Evolutionary conservation across 2,113 vertebrate genomes (phyloP), one percentile per base, ranked within the genome.

Genomic region (Lutjanus erythropterus): DNA sequence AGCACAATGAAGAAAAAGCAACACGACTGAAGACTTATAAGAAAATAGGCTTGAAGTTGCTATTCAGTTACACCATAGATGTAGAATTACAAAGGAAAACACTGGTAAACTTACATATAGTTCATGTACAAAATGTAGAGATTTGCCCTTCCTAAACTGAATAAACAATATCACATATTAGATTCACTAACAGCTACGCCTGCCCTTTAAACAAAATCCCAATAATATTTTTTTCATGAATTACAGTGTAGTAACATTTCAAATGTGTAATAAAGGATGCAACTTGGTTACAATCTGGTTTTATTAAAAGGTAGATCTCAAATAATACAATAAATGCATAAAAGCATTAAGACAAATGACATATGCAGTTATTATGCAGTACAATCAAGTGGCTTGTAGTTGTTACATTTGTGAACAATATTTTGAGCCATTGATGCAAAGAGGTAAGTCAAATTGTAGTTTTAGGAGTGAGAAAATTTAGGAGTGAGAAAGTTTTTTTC

Each of bases 341-440:
- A 27, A 16, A 70, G 5, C 2, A 64, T 64, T 12, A 50, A 10
- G 35, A 70, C 2, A 71, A 35, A 66, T 29, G 0, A 64, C 47
- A 66, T 46, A n/a, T n/a, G n/a, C n/a, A n/a, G n/a, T n/a, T 5
- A 33, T 75, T 23, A 55, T 37, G 39, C 21, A 70, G 37, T 61
- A 52, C 56, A 19, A 23, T 46, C 27, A 47, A 52, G 18, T 70
- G 27, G 39, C 14, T 58, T 41, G 39, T n/a, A 46, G 14, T 53
- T 62, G 5, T 71, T 65, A 4, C 21, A 16, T 61, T 55, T 52
- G 10, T 25, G 29, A 41, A 61, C 29, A 18, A 16, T 35, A 25
- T 15, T 21, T 53, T 56, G 85, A 87, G 89, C 82, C 85, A 87
- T 82, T 89, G 85, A 85, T 89, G 80, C 50, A 78, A 81, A 85